Conservation (phyloP, 2,797 vertebrate species). For the Myripristis murdjan region DNA sequence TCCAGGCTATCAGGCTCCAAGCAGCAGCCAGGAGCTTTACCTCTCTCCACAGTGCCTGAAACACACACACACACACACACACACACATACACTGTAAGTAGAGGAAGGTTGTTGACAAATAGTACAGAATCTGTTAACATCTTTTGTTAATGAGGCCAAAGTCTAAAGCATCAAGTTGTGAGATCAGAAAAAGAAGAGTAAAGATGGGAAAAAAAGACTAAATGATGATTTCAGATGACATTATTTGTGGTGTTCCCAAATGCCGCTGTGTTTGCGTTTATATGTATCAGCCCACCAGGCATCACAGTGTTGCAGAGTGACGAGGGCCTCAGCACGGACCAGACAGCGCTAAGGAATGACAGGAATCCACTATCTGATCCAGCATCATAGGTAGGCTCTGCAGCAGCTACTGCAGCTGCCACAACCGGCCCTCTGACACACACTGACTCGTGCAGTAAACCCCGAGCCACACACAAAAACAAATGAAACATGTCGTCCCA, state of each 20-base stretch:
- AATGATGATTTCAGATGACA: neutral
- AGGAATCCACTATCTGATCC: slow-evolving; percentile 75
- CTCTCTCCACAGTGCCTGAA: slow-evolving; percentile 71
- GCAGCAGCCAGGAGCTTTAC: slow-evolving; percentile 51
- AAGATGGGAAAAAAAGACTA: neutral
- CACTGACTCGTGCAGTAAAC: too few species aligned
- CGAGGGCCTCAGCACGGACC: slow-evolving; percentile 45
- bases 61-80: slow-evolving; percentile 29
- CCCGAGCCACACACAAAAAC: too few species aligned
- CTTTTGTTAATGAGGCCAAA: neutral
- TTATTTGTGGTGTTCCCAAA: slow-evolving; percentile 25
- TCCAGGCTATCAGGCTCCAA: slow-evolving; percentile 69
- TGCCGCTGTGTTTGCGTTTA: neutral
- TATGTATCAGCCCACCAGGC: neutral
- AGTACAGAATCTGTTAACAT: neutral
- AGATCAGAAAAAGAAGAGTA: slow-evolving; percentile 10
- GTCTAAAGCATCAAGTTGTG: neutral
- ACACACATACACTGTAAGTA: slow-evolving; percentile 1
- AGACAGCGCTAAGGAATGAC: slow-evolving; percentile 72
- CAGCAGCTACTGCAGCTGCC: slow-evolving; percentile 36
- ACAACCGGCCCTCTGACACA: slow-evolving; percentile 13
- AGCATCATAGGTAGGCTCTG: slow-evolving; percentile 59
- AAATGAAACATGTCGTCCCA: too few species aligned
- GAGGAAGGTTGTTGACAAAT: neutral
- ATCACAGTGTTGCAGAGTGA: slow-evolving; percentile 25